Conservation (phyloP, 2,797 vertebrate genomes). For the Coregonus suidteri region DNA sequence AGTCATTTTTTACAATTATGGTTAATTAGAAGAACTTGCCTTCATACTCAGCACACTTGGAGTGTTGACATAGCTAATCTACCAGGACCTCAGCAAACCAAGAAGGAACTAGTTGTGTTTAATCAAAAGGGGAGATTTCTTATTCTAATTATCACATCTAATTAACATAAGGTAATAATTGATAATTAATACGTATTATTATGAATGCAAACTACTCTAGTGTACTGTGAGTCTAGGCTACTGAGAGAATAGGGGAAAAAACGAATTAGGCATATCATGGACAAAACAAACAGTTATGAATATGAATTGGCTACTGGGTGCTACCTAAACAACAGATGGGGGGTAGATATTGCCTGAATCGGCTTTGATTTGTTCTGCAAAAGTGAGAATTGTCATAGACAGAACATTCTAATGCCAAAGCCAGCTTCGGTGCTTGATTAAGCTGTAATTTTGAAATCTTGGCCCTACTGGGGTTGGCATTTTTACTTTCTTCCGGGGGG, state of each 20-base stretch:
- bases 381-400: not conserved
- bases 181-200: slow-evolving; percentile 19
- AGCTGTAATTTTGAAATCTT: not conserved
- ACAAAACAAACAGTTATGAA: not conserved
- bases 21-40: slow-evolving; percentile 45
- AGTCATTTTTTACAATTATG: slow-evolving; percentile 37
- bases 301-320: not conserved
- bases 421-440: not conserved
- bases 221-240: not conserved
- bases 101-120: slow-evolving; percentile 65
- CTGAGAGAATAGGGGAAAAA: no score
- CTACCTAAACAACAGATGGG: no score
- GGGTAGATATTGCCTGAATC: no score
- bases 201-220: slow-evolving; percentile 22
- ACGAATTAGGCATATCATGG: not conserved
- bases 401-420: not conserved
- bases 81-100: slow-evolving; percentile 64
- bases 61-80: slow-evolving; percentile 52
- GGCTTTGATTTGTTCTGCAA: not conserved
- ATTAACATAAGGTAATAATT: slow-evolving; percentile 58
- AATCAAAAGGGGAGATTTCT: slow-evolving; percentile 59
- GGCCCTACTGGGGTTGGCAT: not conserved
- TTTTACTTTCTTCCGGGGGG: not conserved
- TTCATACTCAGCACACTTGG: slow-evolving; percentile 31
- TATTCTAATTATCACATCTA: slow-evolving; percentile 62